Conservation (phyloP, 2,888 invertebrate species). For the Copidosoma aretas region DNA sequence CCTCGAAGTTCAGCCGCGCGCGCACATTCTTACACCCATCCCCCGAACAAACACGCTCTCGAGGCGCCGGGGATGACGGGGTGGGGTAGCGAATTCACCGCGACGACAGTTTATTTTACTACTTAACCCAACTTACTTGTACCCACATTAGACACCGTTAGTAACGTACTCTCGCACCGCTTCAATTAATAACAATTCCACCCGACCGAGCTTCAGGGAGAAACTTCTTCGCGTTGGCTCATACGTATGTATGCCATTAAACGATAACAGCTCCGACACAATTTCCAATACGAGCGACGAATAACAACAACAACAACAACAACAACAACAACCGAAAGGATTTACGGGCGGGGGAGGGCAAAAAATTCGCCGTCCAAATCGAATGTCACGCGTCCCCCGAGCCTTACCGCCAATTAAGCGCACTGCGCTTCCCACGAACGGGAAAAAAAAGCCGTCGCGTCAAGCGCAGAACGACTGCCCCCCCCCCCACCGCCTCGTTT, state of each 20-base stretch:
- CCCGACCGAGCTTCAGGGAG: background rate
- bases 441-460: conserved; percentile 19
- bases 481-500: background rate
- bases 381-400: conserved; percentile 16
- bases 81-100: conserved; percentile 17
- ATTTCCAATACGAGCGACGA: background rate
- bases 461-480: conserved; percentile 18
- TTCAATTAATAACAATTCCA: background rate
- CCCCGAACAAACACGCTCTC: conserved; percentile 25
- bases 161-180: background rate
- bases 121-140: conserved; percentile 20
- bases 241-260: background rate
- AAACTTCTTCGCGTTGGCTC: background rate
- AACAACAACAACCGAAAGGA: background rate
- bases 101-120: conserved; percentile 30
- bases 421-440: conserved; percentile 1
- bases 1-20: conserved; percentile 29
- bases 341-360: background rate
- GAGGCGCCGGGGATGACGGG: no score
- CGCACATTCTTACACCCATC: conserved; percentile 33
- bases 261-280: no score
- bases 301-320: background rate
- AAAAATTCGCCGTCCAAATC: conserved; percentile 7
- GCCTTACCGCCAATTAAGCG: conserved; percentile 29
- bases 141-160: background rate